Percentiles rank a stretch among this genome's conserved stretches.
These are phyloP conservation scores for Petromus typicus DNA, from an alignment of 2,113 vertebrate species.

Conservation along the genomic window DNA sequence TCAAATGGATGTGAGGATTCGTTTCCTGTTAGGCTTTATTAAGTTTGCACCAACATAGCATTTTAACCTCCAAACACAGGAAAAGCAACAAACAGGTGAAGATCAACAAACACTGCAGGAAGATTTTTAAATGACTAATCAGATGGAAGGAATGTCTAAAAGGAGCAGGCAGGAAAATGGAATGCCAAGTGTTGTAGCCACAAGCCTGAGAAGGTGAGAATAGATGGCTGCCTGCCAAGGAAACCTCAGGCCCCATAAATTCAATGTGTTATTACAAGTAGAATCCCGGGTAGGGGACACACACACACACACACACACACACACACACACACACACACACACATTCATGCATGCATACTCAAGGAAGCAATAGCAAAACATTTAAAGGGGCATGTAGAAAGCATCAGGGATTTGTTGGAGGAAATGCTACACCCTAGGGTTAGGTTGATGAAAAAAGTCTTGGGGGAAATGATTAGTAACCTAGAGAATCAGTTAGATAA, in stretches of 20 bases:
- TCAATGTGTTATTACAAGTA: conserved; percentile 57
- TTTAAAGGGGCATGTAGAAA: conserved; percentile 47
- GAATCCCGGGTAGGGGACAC: not conserved
- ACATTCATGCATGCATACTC: not conserved
- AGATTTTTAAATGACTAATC: conserved; percentile 80
- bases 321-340: not conserved
- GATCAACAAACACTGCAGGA: conserved; percentile 78
- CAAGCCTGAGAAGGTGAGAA: conserved; percentile 76
- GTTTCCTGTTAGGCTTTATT: conserved; percentile 67
- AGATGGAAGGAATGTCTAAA: conserved; percentile 70
- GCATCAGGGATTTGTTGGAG: not conserved
- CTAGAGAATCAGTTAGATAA: not conserved
- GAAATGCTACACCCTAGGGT: not conserved
- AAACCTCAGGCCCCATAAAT: conserved; percentile 60
- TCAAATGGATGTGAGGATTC: conserved; percentile 58
- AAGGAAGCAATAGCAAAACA: not conserved
- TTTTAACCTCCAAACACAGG: conserved; percentile 78
- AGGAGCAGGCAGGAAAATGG: conserved; percentile 63
- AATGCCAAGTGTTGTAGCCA: conserved; percentile 70
- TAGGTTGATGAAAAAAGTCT: not conserved
- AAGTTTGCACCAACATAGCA: conserved; percentile 72
- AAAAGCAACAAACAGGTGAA: conserved; percentile 80
- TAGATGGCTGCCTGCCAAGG: conserved; percentile 69
- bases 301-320: fast-evolving
- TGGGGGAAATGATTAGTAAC: not conserved